Conservation (phyloP, 2,888 invertebrate genomes). For the Drosophila pseudotalamancana region DNA sequence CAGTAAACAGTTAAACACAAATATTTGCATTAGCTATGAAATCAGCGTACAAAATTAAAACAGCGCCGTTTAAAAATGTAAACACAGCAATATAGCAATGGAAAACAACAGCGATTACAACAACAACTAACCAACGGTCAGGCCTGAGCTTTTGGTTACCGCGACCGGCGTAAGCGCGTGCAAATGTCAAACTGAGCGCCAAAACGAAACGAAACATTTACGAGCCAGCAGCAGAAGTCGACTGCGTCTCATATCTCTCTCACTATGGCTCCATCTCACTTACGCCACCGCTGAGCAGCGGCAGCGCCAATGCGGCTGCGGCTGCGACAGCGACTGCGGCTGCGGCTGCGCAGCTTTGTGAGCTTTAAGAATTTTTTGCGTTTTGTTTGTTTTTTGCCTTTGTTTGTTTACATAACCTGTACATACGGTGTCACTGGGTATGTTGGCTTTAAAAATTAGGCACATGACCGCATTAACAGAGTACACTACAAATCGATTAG, state of each 20-base stretch:
- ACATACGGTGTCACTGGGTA: not conserved
- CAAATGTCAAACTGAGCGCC: slow-evolving; percentile 75
- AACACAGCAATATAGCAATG: slow-evolving; percentile 23
- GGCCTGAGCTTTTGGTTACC: slow-evolving; percentile 40
- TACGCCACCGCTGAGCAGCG: not conserved
- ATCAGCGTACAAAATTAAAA: slow-evolving; percentile 60
- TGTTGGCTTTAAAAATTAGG: not conserved
- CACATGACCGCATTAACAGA: too few relatives aligned
- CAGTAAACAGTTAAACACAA: slow-evolving; percentile 32
- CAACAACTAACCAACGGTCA: slow-evolving; percentile 44
- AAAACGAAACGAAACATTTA: slow-evolving; percentile 49
- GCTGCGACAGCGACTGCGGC: slow-evolving; percentile 9
- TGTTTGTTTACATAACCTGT: slow-evolving; percentile 29
- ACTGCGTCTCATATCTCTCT: slow-evolving; percentile 2
- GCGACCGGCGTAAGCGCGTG: slow-evolving; percentile 74
- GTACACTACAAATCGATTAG: too few relatives aligned
- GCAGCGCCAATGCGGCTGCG: slow-evolving; percentile 38
- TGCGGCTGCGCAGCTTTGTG: slow-evolving; percentile 44
- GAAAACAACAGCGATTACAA: slow-evolving; percentile 10
- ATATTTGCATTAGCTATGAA: slow-evolving; percentile 64
- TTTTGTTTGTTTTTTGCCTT: slow-evolving; percentile 42
- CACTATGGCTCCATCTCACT: slow-evolving; percentile 17
- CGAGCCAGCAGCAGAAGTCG: slow-evolving; percentile 16
- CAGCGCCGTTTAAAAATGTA: slow-evolving; percentile 25
- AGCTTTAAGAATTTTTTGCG: slow-evolving; percentile 56